These are phyloP conservation scores for Conopomorpha cramerella DNA, from an alignment of 1,140 invertebrate genomes.

Conservation along the genomic window DNA sequence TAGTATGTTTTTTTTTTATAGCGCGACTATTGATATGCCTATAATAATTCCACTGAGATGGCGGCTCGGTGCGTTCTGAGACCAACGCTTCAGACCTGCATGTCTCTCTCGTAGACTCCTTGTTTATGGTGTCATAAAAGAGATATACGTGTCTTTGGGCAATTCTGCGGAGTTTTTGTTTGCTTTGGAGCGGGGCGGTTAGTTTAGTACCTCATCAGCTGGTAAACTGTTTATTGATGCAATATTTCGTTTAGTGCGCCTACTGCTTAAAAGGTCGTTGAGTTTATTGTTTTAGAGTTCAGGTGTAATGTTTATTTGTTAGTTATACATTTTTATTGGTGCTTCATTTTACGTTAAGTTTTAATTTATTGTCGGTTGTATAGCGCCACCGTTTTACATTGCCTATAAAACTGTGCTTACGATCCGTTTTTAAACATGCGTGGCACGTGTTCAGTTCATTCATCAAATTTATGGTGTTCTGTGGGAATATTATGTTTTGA, in stretches of 20 bases:
- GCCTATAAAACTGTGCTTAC: conserved; percentile 56
- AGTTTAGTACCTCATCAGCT: conserved; percentile 43
- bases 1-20: conserved; percentile 52
- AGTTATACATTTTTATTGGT: conserved; percentile 60
- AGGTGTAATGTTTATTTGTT: conserved; percentile 60
- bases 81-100: too few species aligned
- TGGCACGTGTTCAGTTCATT: conserved; percentile 58
- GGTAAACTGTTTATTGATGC: conserved; percentile 55
- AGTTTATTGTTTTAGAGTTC: conserved; percentile 53
- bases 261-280: conserved; percentile 42
- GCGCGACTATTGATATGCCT: conserved; percentile 45
- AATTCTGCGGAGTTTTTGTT: conserved; percentile 10
- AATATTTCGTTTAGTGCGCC: conserved; percentile 56
- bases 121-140: conserved; percentile 54
- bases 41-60: conserved; percentile 31
- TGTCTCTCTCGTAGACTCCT: conserved; percentile 31
- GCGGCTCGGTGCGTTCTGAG: too few species aligned
- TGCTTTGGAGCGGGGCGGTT: conserved; percentile 16
- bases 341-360: conserved; percentile 59
- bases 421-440: conserved; percentile 54
- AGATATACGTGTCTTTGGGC: conserved; percentile 30
- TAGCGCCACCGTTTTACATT: conserved; percentile 51
- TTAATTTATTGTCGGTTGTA: conserved; percentile 57
- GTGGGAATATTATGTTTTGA: conserved; percentile 54
- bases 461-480: conserved; percentile 56